Conservation (phyloP, 2,113 vertebrate species). For the Pseudopodoces humilis region DNA sequence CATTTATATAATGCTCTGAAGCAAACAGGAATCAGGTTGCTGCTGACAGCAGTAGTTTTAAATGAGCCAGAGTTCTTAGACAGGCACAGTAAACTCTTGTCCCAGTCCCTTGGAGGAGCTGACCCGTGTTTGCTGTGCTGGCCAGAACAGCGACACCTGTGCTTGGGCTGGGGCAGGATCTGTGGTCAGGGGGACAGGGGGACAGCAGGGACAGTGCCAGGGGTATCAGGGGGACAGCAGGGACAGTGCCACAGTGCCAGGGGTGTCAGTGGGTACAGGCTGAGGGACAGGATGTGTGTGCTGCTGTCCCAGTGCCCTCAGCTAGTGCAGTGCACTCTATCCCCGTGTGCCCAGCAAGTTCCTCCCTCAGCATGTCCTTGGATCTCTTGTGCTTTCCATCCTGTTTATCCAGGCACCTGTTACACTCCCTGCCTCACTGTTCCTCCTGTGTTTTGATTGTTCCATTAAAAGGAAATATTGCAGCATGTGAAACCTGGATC, state of each 20-base stretch:
- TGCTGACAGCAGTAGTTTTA: neutral
- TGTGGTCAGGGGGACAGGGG: too few species aligned
- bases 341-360: accelerated
- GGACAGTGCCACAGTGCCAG: too few species aligned
- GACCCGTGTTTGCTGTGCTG: neutral
- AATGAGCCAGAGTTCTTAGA: neutral
- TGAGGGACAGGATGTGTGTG: neutral
- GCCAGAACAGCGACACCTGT: too few species aligned
- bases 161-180: neutral
- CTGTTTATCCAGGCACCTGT: neutral
- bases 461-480: neutral
- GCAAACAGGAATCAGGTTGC: neutral
- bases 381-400: neutral
- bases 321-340: neutral
- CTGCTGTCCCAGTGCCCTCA: neutral
- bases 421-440: neutral
- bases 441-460: neutral
- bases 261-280: too few species aligned
- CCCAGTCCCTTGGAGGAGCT: accelerated
- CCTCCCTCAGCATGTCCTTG: neutral
- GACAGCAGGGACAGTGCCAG: too few species aligned
- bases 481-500: neutral
- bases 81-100: neutral
- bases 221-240: too few species aligned
- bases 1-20: neutral